Evolutionary conservation across 2,888 invertebrate species (phyloP).

Genomic region (Sturmia bella): DNA sequence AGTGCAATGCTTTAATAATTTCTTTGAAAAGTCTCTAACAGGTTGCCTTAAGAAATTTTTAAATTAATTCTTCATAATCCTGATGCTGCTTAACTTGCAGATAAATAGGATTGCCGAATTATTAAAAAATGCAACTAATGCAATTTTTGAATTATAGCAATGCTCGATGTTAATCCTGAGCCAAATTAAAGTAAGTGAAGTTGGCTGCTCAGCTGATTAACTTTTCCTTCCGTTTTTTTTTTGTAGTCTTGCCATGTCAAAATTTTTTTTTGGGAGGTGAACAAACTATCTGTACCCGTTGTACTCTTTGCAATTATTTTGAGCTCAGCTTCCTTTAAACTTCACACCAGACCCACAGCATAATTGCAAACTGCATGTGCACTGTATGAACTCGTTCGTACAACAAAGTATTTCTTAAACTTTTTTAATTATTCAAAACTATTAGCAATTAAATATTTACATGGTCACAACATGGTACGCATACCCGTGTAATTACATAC

Average conservation of each 20-base stretch:
- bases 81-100: too few species aligned
- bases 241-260: too few species aligned
- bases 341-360: conserved; percentile 9
- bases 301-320: neutral
- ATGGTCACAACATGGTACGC: neutral
- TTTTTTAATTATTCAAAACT: conserved; percentile 14
- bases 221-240: too few species aligned
- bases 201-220: too few species aligned
- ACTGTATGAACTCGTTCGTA: neutral
- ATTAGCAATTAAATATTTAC: conserved; percentile 21
- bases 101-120: too few species aligned
- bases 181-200: too few species aligned
- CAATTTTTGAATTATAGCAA: too few species aligned
- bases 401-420: neutral
- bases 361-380: neutral
- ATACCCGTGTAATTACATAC: neutral
- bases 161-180: too few species aligned
- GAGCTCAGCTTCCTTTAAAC: conserved; percentile 27
- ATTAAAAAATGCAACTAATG: too few species aligned
- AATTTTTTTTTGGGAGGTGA: too few species aligned
- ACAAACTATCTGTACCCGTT: too few species aligned
- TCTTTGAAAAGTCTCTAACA: neutral
- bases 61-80: neutral
- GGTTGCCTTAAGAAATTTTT: neutral
- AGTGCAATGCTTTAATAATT: neutral